Evolutionary conservation across 2,113 vertebrate species (phyloP).

Genomic region (Deroptyus accipitrinus): DNA sequence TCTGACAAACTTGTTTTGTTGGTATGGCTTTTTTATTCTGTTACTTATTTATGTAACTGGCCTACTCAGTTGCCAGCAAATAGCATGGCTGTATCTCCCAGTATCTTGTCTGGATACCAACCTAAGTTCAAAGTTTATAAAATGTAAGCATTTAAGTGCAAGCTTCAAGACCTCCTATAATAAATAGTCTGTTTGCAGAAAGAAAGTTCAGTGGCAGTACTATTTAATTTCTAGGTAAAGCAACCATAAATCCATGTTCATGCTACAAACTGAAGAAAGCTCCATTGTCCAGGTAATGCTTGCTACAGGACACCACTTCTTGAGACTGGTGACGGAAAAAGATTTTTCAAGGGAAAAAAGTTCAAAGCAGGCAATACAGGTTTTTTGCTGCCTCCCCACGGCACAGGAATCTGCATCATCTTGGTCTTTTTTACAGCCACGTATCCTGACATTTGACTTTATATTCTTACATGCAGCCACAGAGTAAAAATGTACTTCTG

Average conservation of each 20-base stretch:
- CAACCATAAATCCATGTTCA: neutral
- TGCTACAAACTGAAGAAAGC: neutral
- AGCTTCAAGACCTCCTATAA: neutral
- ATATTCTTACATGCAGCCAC: neutral
- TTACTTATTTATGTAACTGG: neutral
- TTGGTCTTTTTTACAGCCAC: neutral
- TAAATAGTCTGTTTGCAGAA: neutral
- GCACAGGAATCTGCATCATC: neutral
- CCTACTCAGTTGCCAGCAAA: neutral
- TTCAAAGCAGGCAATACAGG: neutral
- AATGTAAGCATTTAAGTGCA: neutral
- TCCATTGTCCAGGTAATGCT: neutral
- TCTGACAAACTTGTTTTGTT: neutral
- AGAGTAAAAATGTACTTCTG: neutral
- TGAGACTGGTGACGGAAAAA: neutral
- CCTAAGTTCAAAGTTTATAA: neutral
- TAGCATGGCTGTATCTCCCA: neutral
- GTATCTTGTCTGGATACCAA: neutral
- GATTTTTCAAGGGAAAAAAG: neutral
- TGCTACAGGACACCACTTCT: neutral
- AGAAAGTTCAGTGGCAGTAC: neutral
- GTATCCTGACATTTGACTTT: neutral
- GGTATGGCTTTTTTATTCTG: neutral
- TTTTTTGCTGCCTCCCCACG: neutral
- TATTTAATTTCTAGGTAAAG: neutral